These are phyloP conservation scores for Netelia inedita DNA, from an alignment of 2,888 invertebrate genomes.

Conservation along the genomic window DNA sequence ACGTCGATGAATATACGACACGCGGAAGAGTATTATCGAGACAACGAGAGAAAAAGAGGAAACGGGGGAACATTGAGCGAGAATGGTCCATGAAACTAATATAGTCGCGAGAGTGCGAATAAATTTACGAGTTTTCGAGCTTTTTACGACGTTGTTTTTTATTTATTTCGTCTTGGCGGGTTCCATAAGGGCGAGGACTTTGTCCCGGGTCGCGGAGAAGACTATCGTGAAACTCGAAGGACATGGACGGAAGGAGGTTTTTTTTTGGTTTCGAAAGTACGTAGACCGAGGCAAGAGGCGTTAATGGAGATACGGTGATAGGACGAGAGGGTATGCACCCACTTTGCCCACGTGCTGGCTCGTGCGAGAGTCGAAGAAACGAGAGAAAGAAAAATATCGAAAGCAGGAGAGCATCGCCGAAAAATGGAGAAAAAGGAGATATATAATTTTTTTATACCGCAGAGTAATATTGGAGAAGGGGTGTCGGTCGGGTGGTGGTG, in stretches of 20 bases:
- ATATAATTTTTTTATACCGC: constrained; percentile 56
- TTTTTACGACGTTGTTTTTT: constrained; percentile 16
- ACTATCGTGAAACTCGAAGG: constrained; percentile 50
- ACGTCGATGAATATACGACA: constrained; percentile 57
- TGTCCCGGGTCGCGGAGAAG: constrained; percentile 26
- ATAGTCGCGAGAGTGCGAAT: constrained; percentile 55
- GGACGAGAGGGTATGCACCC: constrained; percentile 30
- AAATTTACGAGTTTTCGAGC: constrained; percentile 61
- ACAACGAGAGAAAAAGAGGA: constrained; percentile 26
- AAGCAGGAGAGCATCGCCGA: constrained; percentile 24
- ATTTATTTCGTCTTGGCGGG: constrained; percentile 4
- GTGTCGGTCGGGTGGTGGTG: constrained; percentile 57
- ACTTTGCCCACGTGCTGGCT: constrained; percentile 58
- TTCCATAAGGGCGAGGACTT: constrained; percentile 33
- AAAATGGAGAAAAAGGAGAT: constrained; percentile 63
- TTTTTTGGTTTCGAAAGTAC: constrained; percentile 61
- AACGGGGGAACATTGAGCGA: constrained; percentile 20
- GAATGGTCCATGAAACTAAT: constrained; percentile 8
- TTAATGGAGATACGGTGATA: constrained; percentile 70
- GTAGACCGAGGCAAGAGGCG: constrained; percentile 54
- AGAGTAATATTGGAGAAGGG: constrained; percentile 18
- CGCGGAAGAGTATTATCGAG: constrained; percentile 52
- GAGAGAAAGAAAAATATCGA: constrained; percentile 20
- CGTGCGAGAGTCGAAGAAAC: constrained; percentile 41
- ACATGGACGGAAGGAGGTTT: constrained; percentile 65